Evolutionary conservation across 2,888 invertebrate species (phyloP).

Genomic region (Cotesia congregata): DNA sequence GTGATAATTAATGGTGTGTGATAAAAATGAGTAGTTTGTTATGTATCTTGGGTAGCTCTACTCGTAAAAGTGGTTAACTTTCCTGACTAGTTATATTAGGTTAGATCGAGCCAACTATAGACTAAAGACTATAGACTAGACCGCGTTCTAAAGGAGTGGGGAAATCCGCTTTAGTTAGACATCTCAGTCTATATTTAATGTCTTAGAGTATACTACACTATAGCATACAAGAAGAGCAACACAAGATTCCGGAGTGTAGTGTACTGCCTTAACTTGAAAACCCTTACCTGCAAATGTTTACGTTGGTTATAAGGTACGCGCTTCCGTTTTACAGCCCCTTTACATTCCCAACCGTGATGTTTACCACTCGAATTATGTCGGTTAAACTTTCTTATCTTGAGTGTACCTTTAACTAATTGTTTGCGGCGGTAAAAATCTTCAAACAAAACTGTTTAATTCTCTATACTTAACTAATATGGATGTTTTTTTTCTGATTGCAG

Average conservation of each 20-base stretch:
- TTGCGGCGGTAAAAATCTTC: too few species aligned
- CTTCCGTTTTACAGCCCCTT: neutral
- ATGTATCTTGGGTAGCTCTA: neutral
- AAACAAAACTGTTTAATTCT: too few species aligned
- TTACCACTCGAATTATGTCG: constrained; percentile 30
- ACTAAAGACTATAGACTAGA: constrained; percentile 6
- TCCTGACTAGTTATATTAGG: constrained; percentile 9
- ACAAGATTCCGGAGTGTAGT: neutral
- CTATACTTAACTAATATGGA: neutral
- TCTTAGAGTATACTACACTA: neutral
- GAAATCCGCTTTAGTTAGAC: neutral
- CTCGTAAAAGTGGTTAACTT: neutral
- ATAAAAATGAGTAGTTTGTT: neutral
- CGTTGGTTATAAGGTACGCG: constrained; percentile 33
- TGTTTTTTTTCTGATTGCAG: constrained; percentile 71
- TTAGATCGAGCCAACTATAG: constrained; percentile 21
- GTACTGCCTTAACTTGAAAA: constrained; percentile 7
- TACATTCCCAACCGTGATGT: constrained; percentile 16
- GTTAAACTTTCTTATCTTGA: constrained; percentile 30
- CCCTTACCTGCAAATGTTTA: constrained; percentile 33
- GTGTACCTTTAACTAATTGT: constrained; percentile 20
- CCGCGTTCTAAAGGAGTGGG: neutral
- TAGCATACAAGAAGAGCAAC: neutral
- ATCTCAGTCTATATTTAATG: constrained; percentile 19
- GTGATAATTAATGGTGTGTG: too few species aligned